Conservation (phyloP, 1,140 invertebrate genomes). For the Eulimnadia texana region DNA sequence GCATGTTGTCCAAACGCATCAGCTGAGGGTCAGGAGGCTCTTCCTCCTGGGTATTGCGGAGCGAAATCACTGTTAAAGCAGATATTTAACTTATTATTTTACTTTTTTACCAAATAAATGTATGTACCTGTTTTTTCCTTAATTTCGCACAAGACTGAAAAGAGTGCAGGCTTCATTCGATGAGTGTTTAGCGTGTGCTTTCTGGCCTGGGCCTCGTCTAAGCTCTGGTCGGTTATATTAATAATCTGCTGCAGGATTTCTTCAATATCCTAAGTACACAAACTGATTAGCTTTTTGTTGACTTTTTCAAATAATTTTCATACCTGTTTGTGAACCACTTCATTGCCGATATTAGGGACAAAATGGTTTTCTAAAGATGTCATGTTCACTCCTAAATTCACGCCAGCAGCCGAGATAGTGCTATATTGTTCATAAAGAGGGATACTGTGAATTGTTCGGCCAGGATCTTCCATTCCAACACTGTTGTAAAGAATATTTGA, state of each 20-base stretch:
- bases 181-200: conserved; percentile 92
- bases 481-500: too few species aligned
- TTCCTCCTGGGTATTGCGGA: conserved; percentile 94
- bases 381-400: not conserved
- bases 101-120: too few species aligned
- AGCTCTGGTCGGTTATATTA: conserved; percentile 95
- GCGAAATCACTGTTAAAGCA: conserved; percentile 40
- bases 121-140: conserved; percentile 87
- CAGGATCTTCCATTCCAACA: not conserved
- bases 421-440: not conserved
- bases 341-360: not conserved
- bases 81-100: not conserved
- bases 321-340: not conserved
- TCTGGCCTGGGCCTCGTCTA: conserved; percentile 91
- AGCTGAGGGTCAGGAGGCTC: conserved; percentile 97
- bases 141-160: conserved; percentile 90
- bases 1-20: conserved; percentile 98
- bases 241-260: conserved; percentile 94
- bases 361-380: not conserved
- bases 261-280: conserved; percentile 50
- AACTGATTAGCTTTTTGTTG: too few species aligned
- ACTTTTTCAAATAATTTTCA: too few species aligned
- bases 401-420: not conserved
- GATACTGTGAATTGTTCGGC: not conserved
- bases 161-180: conserved; percentile 88